Base-by-base conservation (phyloP, 2,888 invertebrate species). In the Hyposoter dolosus region DNA sequence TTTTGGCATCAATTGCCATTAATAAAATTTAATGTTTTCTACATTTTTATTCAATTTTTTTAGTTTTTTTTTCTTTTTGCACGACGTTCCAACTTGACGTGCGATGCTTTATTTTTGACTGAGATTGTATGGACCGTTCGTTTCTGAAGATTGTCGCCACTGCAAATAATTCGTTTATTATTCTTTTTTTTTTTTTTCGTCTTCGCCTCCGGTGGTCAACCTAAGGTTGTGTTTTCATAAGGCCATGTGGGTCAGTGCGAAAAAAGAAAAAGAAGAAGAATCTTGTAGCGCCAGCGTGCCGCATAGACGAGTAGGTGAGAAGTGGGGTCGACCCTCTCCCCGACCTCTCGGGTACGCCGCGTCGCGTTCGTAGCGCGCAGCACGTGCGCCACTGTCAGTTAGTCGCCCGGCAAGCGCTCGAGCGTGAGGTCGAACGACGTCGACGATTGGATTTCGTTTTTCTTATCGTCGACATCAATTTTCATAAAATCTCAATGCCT, bases 361-460 rank as follows among this genome's bases (percentile, higher is more conserved):
- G 15, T 23, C 68, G 45, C 2, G 56, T 28, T 56, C 12, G 56
- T 56, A 32, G 19, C 40, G 40, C 50, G 35, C 45, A 65, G 50
- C 77, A 77, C 77, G 77, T 77, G 77, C 66, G 50, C 66, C 47
- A 35, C 50, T 66, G 35, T 60, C 60, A 81, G 72, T 74, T 40
- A 60, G 60, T 60, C 50, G 80, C 50, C 72, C 23, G 60, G 40
- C n/a, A 17, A 66, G 50, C 80, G 72, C 28, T 65, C 72, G 28
- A 71, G 28, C 65, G 43, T 23, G 60, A 40, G 19, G 69, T 56
- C 17, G 28, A 60, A 19, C 10, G 23, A 53, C 35, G 40, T 60
- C 43, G 15, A 17, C 28, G 3, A 17, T 35, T 3, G 32, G 10
- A 19, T 17, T 17, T 35, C 15, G 1, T 40, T 12, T 23, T 60